Base-by-base conservation (phyloP, 2,888 invertebrate genomes). In the Automeris io region DNA sequence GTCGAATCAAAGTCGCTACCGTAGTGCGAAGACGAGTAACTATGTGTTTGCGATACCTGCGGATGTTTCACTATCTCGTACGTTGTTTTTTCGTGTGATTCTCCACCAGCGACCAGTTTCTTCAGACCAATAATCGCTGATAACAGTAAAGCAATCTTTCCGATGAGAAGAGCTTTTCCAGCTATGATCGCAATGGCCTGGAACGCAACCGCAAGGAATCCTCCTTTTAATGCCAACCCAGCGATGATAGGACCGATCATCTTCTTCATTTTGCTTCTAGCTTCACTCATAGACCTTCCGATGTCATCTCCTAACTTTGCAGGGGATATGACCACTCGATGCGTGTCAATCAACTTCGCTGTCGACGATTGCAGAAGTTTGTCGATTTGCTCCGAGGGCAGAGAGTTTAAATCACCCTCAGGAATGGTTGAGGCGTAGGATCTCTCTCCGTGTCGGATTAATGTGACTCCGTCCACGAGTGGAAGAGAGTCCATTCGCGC, bases 11-110 rank as follows among this genome's bases (percentile, higher is more conserved):
- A 89, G 46, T 90, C 90, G 51, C 89, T 89, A 34, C 91, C 91
- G 51, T 90, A 91, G 57, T 92, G 90, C 35, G 90, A 88, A 3
- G 91, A 88, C 1, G 93, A 92, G 61, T 94, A 94, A 3, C 92
- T 90, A 62, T 94, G 93, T 54, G 90, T 91, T 65, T 93, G 92
- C 35, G 91, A 91, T 38, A 94, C 91, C 61, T 93, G 92, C n/a
- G 95, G 95, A 73, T 94, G 92, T 69, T 95, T 95, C 37, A 95
- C 92, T 51, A 95, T 94, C 76, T 95, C 95, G 51, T 94, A 92
- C 3, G 94, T 94, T 0, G 94, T 94, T 71, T 93, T 93, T 58
- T 94, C 93, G 42, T 91, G 90, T 11, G 90, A 90, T 46, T 91
- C 92, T 35, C 88, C 87, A 13, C 82, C 74, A 4, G 90, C 89